These are phyloP conservation scores for Channallabes apus DNA, from an alignment of 2,797 vertebrate genomes.

Conservation along the genomic window DNA sequence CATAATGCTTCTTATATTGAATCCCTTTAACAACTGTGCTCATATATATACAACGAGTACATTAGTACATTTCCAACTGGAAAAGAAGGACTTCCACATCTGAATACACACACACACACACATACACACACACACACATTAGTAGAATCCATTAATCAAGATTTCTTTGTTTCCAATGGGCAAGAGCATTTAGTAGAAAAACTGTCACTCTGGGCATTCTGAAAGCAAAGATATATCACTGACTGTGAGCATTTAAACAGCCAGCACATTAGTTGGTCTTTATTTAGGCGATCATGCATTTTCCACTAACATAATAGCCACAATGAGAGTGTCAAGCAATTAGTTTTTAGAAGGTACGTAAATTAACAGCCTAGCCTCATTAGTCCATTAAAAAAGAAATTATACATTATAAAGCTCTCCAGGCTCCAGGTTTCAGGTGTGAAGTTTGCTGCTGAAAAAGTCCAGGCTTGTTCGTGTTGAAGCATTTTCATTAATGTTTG, in stretches of 20 bases:
- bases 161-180: conserved; percentile 2
- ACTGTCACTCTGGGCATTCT: neutral
- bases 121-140: neutral
- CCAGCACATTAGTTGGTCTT: neutral
- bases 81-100: neutral
- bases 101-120: neutral
- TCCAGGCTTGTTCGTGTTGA: neutral
- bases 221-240: neutral
- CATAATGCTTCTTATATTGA: neutral
- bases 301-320: neutral
- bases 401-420: neutral
- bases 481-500: neutral
- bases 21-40: neutral
- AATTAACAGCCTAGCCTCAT: conserved; percentile 1
- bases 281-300: neutral
- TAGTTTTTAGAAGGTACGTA: neutral
- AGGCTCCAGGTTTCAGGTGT: neutral
- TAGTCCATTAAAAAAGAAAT: neutral
- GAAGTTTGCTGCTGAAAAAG: neutral
- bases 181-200: neutral
- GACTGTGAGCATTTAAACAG: neutral
- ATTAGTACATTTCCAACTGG: neutral
- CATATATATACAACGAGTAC: neutral
- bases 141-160: neutral
- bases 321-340: neutral